A percentile compares a stretch with the other conserved stretches of the same genome.
phyloP scores from a whole-genome alignment of 2,113 vertebrate genomes.

The Callospermophilus lateralis region DNA sequence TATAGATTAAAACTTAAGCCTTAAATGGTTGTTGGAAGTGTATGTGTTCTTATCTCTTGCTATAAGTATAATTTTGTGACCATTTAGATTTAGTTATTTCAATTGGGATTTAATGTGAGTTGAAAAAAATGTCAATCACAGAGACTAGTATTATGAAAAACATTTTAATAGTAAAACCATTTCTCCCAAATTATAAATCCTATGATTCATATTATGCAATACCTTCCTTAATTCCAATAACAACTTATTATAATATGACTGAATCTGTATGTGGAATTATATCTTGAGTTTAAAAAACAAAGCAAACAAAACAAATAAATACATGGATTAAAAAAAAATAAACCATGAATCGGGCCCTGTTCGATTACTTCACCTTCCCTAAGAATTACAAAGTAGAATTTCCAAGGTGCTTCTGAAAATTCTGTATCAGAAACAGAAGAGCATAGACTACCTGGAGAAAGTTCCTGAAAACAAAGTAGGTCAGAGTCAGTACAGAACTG shows the following conservation, averaged over 20 bases:
- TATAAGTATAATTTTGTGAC: background rate
- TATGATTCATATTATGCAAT: background rate
- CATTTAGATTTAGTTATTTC: background rate
- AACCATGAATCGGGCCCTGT: background rate
- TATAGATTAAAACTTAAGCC: too few relatives aligned
- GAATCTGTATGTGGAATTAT: background rate
- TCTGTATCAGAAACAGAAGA: background rate
- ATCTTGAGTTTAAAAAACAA: background rate
- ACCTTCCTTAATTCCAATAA: background rate
- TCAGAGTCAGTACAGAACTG: background rate
- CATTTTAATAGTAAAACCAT: background rate
- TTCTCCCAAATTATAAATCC: background rate
- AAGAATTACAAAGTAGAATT: background rate
- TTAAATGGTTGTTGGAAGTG: background rate
- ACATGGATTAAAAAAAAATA: too few relatives aligned
- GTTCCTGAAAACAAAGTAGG: background rate
- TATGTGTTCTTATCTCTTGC: background rate
- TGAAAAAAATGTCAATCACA: background rate
- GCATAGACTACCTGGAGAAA: background rate
- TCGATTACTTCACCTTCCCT: background rate
- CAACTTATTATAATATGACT: background rate
- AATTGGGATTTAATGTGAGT: background rate
- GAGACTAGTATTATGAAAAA: background rate
- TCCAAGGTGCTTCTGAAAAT: background rate
- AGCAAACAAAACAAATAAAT: background rate